Evolutionary conservation across 2,113 vertebrate species (phyloP), one percentile per base, ranked within the genome.

Genomic region (Notothenia coriiceps): DNA sequence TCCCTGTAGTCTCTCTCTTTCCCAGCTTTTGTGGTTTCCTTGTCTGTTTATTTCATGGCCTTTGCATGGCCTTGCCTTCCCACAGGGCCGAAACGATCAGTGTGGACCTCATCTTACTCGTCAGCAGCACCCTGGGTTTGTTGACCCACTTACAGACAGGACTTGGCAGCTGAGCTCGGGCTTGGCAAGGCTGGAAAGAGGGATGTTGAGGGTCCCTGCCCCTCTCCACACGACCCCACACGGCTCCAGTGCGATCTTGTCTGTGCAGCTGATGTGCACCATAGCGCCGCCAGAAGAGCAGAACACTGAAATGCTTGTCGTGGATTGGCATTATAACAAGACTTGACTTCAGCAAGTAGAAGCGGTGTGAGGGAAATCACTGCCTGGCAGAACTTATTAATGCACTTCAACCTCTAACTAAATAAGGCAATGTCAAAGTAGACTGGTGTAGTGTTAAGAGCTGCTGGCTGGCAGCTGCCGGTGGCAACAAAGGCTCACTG

Each of bases 1-100:
- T 69, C 63, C 52, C 47, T 10, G 5, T 77, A 52, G 55, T 59
- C 52, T 50, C 57, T 57, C 29, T 57, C 29, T 77, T 70, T 79
- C 22, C 67, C 82, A 84, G 81, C 84, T 88, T 90, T 78, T 74
- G 22, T 59, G 64, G 57, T 74, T 80, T 78, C 43, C 51, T 62
- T 88, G 62, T 78, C 71, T 83, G 77, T 82, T 10, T 85, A 59
- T 82, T 85, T 81, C 51, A 55, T 70, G 84, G 86, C 86, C 85
- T 70, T 68, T 92, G 91, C 90, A 91, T 93, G 89, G 89, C 86
- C 87, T 88, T 49, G 35, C 69, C 70, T 81, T 68, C 74, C 84
- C 44, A 49, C 74, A 79, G 85, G 73, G 74, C 70, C 69, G 49
- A 69, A 55, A 52, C 35, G 46, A 88, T 86, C 88, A 56, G 63